Evolutionary conservation across 2,888 invertebrate genomes (phyloP), one percentile per base, ranked within the genome.

Genomic region (Xestoiulus laeticollis): DNA sequence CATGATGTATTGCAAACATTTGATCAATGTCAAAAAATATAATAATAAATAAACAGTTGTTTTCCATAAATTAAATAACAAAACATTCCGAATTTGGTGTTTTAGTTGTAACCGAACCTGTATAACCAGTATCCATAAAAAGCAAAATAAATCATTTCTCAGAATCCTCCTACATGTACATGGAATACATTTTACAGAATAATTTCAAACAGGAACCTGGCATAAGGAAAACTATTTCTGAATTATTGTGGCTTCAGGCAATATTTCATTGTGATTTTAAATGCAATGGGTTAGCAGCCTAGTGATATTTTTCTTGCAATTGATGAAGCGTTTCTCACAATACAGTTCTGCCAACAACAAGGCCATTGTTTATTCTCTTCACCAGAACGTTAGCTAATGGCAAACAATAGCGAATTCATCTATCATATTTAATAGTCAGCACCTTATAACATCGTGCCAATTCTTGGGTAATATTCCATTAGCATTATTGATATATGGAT

Each of bases 321-420:
- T 32, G 12, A 16, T 78, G 78, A 3, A 30, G 30, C 78, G 30
- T 78, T 30, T 32, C 26, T 78, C 78, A 78, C 78, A 14, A 30
- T 30, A 30, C 78, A 30, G 78, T 78, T 30, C 30, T 78, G 30
- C 26, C 78, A 78, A 78, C n/a, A 78, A 30, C 78, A 78, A 32
- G 78, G 78, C 78, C 78, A 78, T 78, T 78, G 78, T 78, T 78
- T n/a, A n/a, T 78, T 78, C 30, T 78, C 30, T 78, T 26, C 10
- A 30, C 78, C 78, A 78, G 26, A 78, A 78, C 30, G 78, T 78
- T 16, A 78, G 30, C 78, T 30, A 78, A 30, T 78, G 26, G 26
- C 78, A 30, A 78, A 78, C 78, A 78, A 78, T 78, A 78, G 78
- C 30, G 30, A 78, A 78, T 78, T 78, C 78, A 30, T 78, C 78